Conservation (phyloP, 64 coral and sea anemone species). For the Montipora cactus region DNA sequence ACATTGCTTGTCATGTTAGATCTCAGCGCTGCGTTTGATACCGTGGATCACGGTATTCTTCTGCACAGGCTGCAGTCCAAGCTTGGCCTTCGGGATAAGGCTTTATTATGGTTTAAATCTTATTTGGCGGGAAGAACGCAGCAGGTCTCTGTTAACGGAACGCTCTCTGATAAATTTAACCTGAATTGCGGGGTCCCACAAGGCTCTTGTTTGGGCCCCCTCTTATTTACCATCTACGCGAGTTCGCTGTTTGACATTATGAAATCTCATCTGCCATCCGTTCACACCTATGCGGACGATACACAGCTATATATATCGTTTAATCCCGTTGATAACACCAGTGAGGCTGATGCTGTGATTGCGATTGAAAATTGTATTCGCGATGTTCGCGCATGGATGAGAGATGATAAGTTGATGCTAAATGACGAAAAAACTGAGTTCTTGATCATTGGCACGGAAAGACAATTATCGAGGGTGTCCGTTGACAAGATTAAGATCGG, state of each 20-base stretch:
- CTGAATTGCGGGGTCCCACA: constrained; percentile 12
- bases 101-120: constrained; percentile 28
- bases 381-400: too few relatives aligned
- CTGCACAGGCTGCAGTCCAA: not conserved
- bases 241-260: constrained; percentile 50
- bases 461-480: too few relatives aligned
- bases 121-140: constrained; percentile 26
- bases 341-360: too few relatives aligned
- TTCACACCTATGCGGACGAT: constrained; percentile 17
- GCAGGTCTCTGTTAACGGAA: not conserved
- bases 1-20: constrained; percentile 28
- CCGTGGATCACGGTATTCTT: constrained; percentile 11
- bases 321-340: too few relatives aligned
- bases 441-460: too few relatives aligned
- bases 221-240: constrained; percentile 52
- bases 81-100: not conserved
- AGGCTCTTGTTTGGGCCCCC: constrained; percentile 16
- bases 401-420: too few relatives aligned
- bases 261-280: constrained; percentile 54
- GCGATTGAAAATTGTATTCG: too few relatives aligned
- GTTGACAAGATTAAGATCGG: too few relatives aligned
- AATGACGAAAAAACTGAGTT: too few relatives aligned
- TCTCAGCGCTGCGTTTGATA: constrained; percentile 28
- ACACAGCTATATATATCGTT: too few relatives aligned
- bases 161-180: constrained; percentile 7